Evolutionary conservation across 2,113 vertebrate species (phyloP).

Genomic region (Oreocharis arfaki): DNA sequence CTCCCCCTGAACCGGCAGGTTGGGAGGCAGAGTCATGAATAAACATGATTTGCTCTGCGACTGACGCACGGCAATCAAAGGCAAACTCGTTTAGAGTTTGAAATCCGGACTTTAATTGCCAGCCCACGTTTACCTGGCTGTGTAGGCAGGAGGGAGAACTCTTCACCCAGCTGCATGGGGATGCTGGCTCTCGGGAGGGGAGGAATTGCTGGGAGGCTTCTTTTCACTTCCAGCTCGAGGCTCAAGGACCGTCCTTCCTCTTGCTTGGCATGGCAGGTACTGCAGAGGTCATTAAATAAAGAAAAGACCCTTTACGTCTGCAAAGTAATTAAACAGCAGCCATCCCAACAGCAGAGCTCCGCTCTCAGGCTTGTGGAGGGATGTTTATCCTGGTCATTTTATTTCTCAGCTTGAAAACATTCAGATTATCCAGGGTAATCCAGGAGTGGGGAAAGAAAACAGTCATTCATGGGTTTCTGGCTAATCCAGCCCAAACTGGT

Average conservation of each 20-base stretch:
- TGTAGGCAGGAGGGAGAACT: conserved; percentile 35
- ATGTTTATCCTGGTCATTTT: not conserved
- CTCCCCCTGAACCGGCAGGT: not conserved
- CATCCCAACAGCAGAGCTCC: not conserved
- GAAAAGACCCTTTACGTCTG: not conserved
- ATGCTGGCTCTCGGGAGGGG: not conserved
- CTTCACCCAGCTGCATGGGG: not conserved
- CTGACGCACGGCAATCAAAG: conserved; percentile 2
- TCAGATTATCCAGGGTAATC: not conserved
- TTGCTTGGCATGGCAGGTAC: not conserved
- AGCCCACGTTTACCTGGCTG: conserved; percentile 6
- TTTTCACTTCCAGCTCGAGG: not conserved
- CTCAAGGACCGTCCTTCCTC: not conserved
- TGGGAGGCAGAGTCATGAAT: conserved; percentile 11
- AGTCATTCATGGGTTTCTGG: rapidly evolving
- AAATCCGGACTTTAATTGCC: conserved; percentile 26
- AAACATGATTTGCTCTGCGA: not conserved
- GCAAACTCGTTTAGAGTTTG: not conserved
- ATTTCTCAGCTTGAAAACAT: not conserved
- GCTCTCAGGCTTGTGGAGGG: not conserved
- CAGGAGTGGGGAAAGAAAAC: not conserved
- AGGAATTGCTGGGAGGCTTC: not conserved
- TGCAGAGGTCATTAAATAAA: not conserved
- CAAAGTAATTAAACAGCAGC: not conserved
- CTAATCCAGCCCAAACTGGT: not conserved